Conservation (phyloP, 1,140 invertebrate species). For the Ganaspis sp. region DNA sequence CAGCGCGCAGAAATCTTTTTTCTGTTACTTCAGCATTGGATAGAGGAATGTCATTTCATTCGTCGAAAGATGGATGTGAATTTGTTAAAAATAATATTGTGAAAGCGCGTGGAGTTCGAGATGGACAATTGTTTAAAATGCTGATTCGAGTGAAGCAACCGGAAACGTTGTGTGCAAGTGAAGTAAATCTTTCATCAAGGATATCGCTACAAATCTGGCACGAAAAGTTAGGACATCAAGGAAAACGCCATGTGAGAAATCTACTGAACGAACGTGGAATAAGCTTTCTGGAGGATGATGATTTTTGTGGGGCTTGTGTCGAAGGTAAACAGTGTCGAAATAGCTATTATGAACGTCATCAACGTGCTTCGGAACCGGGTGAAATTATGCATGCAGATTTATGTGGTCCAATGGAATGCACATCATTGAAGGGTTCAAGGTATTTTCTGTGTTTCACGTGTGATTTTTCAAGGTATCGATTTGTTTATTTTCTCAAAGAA, state of each 20-base stretch:
- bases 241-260: conserved; percentile 46
- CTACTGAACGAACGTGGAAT: conserved; percentile 44
- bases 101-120: conserved; percentile 35
- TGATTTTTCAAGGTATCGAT: conserved; percentile 53
- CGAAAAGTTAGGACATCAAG: conserved; percentile 53
- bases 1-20: conserved; percentile 40
- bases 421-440: conserved; percentile 47
- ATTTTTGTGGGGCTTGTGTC: conserved; percentile 48
- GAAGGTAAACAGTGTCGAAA: conserved; percentile 45
- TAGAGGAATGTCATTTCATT: conserved; percentile 35
- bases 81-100: conserved; percentile 33
- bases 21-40: conserved; percentile 40
- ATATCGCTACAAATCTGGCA: conserved; percentile 56
- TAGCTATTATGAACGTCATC: conserved; percentile 37
- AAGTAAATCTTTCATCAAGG: conserved; percentile 37
- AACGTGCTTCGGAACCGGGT: conserved; percentile 31
- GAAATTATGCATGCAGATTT: conserved; percentile 59
- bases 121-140: conserved; percentile 38
- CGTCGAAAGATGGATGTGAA: conserved; percentile 29
- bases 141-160: conserved; percentile 16
- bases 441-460: conserved; percentile 65
- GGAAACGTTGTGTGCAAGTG: conserved; percentile 5
- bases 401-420: conserved; percentile 61
- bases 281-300: conserved; percentile 29
- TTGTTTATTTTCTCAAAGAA: conserved; percentile 61